Conservation (phyloP, 2,113 vertebrate species). For the Peucedramus taeniatus region DNA sequence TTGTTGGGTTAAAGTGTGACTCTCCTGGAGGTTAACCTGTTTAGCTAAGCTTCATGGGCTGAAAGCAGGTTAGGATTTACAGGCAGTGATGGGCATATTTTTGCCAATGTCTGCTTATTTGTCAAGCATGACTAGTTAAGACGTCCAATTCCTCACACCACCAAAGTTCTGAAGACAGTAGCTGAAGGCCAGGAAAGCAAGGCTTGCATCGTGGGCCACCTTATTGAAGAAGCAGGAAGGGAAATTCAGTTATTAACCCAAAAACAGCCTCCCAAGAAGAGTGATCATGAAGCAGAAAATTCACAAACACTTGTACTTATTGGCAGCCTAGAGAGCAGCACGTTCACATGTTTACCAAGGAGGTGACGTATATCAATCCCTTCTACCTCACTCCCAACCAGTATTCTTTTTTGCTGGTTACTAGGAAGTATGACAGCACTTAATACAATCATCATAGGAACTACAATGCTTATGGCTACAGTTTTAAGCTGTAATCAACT, state of each 20-base stretch:
- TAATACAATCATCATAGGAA: background rate
- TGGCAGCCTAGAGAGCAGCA: background rate
- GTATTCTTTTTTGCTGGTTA: background rate
- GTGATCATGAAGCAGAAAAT: background rate
- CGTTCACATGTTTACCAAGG: background rate
- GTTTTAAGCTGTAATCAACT: background rate
- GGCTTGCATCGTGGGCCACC: constrained; percentile 40
- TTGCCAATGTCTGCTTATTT: constrained; percentile 10
- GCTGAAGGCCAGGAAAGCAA: constrained; percentile 55
- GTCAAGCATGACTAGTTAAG: constrained; percentile 15
- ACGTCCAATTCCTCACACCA: constrained; percentile 45
- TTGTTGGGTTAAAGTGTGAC: background rate
- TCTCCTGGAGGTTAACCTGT: background rate
- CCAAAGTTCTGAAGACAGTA: constrained; percentile 60
- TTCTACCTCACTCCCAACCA: background rate
- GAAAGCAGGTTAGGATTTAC: constrained; percentile 24
- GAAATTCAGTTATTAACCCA: constrained; percentile 26
- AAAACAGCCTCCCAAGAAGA: background rate
- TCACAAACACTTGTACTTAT: background rate
- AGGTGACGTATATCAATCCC: background rate
- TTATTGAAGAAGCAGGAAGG: constrained; percentile 56
- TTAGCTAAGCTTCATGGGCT: constrained; percentile 36
- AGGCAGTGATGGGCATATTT: background rate
- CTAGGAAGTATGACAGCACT: background rate
- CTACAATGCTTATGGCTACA: background rate